phyloP scores from a whole-genome alignment of 2,797 vertebrate species.

The Furcifer pardalis region DNA sequence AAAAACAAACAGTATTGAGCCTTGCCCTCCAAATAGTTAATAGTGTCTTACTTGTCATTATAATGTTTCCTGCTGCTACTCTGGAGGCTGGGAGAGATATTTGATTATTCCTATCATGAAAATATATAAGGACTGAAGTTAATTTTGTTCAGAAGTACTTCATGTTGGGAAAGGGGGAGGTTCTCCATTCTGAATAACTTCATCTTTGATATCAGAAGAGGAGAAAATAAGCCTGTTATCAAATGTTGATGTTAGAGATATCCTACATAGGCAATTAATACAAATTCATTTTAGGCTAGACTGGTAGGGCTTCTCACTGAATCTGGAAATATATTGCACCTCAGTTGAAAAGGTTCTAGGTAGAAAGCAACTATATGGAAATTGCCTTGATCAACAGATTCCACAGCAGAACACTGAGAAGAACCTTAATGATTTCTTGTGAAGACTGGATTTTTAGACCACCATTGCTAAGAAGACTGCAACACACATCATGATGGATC shows the following conservation, averaged over 20 bases:
- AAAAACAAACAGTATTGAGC: accelerated
- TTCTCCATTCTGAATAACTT: conserved; percentile 21
- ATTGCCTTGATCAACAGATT: background rate
- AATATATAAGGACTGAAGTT: background rate
- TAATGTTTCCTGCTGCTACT: background rate
- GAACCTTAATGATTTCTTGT: background rate
- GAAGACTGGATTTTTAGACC: background rate
- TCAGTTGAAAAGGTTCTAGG: background rate
- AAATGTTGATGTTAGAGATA: background rate
- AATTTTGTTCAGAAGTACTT: conserved; percentile 19
- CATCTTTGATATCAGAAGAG: conserved; percentile 37
- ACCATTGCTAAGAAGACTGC: background rate
- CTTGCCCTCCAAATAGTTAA: accelerated
- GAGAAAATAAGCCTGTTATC: conserved; percentile 16
- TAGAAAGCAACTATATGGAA: conserved; percentile 4
- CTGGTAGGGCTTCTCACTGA: background rate
- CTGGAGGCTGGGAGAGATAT: background rate
- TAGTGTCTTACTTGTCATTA: background rate
- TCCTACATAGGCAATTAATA: conserved; percentile 13
- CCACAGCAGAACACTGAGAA: background rate
- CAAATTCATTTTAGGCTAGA: background rate
- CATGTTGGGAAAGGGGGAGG: background rate
- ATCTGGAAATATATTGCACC: background rate
- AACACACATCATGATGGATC: accelerated
- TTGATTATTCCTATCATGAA: background rate